Base-by-base conservation (phyloP, 2,113 vertebrate genomes). In the Tricholaema leucomelas region DNA sequence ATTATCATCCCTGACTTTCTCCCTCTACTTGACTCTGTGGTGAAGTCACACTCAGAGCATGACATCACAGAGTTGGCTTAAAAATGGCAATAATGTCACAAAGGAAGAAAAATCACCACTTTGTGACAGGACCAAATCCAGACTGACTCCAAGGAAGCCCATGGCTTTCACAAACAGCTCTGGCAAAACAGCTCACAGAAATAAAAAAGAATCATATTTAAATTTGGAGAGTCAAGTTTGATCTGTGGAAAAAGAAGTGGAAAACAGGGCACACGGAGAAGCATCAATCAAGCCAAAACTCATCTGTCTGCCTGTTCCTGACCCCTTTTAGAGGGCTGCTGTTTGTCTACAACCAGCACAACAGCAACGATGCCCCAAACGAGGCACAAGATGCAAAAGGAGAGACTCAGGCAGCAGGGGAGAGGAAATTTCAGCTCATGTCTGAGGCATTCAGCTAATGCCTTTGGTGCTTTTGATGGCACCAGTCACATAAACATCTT, bases 331-430 rank as follows among this genome's bases (percentile, higher is more conserved):
- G 35, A 12, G 61, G 14, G 70, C 33, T 24, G 40, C 40, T 7
- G 17, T 46, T 38, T 70, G 44, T 30, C 44, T 54, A n/a, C 4
- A 28, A 27, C 7, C 63, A 28, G 28, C 2, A 0, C 19, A 10
- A 24, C 1, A 36, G 38, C 44, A 0, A 0, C 0, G 0, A 10
- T 10, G 50, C 33, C 85, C 0, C 3, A 35, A 18, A 30, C 1
- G 6, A 69, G 55, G 44, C 16, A 2, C 5, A 10, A 31, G 31
- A 10, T 81, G 36, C 0, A 0, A 33, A 24, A 42, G 7, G 1
- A 8, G 38, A 52, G 30, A 38, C 8, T 15, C 10, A 11, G 56
- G 31, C 12, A 5, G 65, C 0, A 48, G 0, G 42, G 40, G 69
- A 30, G 35, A 42, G n/a, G 54, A 55, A 36, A 44, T 30, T 31